Evolutionary conservation across 2,797 vertebrate species (phyloP), one percentile per base, ranked within the genome.

Genomic region (Zalophus californianus): DNA sequence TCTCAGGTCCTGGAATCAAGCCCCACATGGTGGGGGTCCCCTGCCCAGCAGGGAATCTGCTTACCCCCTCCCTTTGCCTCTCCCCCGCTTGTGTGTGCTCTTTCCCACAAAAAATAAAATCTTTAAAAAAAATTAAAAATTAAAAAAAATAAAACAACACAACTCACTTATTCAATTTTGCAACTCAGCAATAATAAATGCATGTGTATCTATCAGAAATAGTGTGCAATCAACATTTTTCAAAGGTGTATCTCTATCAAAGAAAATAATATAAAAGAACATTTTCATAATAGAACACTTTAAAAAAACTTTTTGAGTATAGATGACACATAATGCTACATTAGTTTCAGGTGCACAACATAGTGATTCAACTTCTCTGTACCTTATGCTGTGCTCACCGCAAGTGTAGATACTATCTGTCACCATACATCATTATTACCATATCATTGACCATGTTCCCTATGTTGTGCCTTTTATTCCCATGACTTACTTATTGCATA

Each of bases 111-210:
- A 35, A 35, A 68, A 68, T 68, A 20, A 68, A 68, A 68, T 68
- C 7, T 68, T n/a, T 35, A 9, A 3, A 66, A 66, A 66, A 66
- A 66, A n/a, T n/a, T 66, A 18, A 66, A 66, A 66, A 29, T 62
- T 52, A 52, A 52, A 62, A 50, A 50, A 64, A 64, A 64, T 32
- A 66, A 66, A 18, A 32, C 16, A 66, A 66, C 8, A 9, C 7
- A 86, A 96, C 50, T 96, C 88, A 96, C 95, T 97, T 84, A 98
- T 90, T 82, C 96, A 83, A 60, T 41, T 97, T 97, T 98, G 91
- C 54, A 95, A 82, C 73, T 93, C 88, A 97, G 64, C 91, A 97
- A 85, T 78, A 97, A 95, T 70, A 97, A 94, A 94, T 96, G 73
- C 83, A 87, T 18, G 54, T 56, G n/a, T 94, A 84, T 97, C 85